Conservation (phyloP, 2,797 vertebrate genomes). For the Melanotaenia parkinsoni region DNA sequence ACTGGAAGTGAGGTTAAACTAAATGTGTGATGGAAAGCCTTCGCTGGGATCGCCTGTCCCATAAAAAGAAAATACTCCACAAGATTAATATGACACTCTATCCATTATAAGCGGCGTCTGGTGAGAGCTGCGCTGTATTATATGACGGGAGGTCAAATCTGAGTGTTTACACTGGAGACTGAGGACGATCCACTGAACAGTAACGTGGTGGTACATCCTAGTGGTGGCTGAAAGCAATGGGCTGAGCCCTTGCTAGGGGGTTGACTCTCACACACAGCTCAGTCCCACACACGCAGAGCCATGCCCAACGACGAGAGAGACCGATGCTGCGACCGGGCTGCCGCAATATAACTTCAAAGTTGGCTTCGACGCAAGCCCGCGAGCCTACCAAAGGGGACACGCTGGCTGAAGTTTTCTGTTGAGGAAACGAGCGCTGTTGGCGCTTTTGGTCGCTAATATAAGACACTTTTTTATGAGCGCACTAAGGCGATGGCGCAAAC, state of each 20-base stretch:
- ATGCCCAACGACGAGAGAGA: slow-evolving; percentile 55
- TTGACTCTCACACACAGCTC: slow-evolving; percentile 81
- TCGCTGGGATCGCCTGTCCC: neutral
- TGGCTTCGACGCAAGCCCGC: slow-evolving; percentile 48
- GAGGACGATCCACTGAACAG: slow-evolving; percentile 71
- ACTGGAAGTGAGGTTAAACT: slow-evolving; percentile 15
- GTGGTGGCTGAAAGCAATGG: slow-evolving; percentile 85
- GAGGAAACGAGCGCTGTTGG: slow-evolving; percentile 11
- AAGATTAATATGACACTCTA: slow-evolving; percentile 32
- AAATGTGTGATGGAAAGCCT: slow-evolving; percentile 29
- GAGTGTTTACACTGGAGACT: slow-evolving; percentile 61
- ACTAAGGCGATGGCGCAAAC: slow-evolving; percentile 61
- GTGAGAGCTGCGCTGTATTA: slow-evolving; percentile 35
- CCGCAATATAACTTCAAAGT: slow-evolving; percentile 66
- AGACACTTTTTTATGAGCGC: slow-evolving; percentile 65
- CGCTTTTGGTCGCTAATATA: slow-evolving; percentile 30
- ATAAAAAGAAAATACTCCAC: slow-evolving; percentile 3
- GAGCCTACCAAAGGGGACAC: slow-evolving; percentile 31
- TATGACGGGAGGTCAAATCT: slow-evolving; percentile 70
- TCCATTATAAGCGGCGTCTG: slow-evolving; percentile 18
- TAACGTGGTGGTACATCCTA: slow-evolving; percentile 90
- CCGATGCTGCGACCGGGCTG: slow-evolving; percentile 49
- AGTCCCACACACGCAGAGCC: slow-evolving; percentile 63
- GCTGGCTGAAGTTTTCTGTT: slow-evolving; percentile 13
- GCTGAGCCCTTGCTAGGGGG: slow-evolving; percentile 81